Percentiles rank a stretch among this genome's conserved stretches.
Evolutionary conservation across 2,888 invertebrate genomes (phyloP).

Genomic region (Plutella xylostella): DNA sequence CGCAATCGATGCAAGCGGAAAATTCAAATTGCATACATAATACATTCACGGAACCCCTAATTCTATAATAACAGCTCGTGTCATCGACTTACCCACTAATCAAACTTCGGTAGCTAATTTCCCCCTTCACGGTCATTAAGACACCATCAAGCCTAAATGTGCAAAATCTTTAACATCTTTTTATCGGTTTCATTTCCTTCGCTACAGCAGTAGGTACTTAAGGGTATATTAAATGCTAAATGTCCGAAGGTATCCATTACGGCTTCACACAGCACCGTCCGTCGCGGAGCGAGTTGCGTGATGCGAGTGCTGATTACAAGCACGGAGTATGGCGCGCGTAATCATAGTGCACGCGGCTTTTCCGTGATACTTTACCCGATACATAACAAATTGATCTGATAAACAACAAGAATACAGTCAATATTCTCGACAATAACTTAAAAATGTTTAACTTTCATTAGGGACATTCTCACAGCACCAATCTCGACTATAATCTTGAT

Average conservation of each 20-base stretch:
- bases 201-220: conserved; percentile 43
- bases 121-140: conserved; percentile 44
- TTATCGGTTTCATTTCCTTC: conserved; percentile 12
- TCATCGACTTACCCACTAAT: conserved; percentile 21
- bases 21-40: too few relatives aligned
- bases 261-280: conserved; percentile 31
- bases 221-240: conserved; percentile 48
- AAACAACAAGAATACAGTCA: too few relatives aligned
- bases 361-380: conserved; percentile 35
- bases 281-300: conserved; percentile 24
- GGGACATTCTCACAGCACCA: conserved; percentile 33
- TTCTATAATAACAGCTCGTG: background rate
- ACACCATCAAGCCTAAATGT: conserved; percentile 38
- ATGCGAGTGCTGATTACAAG: conserved; percentile 46
- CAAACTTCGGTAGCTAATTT: conserved; percentile 35
- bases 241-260: conserved; percentile 47
- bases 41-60: background rate
- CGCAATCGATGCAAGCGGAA: too few relatives aligned
- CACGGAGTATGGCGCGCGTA: conserved; percentile 34
- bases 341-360: conserved; percentile 39
- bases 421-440: too few relatives aligned
- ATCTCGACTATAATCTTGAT: conserved; percentile 48
- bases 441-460: too few relatives aligned
- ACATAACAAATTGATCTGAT: too few relatives aligned
- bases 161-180: conserved; percentile 29